Conservation (phyloP, 2,797 vertebrate genomes). For the Enteromius unitaeniatus region DNA sequence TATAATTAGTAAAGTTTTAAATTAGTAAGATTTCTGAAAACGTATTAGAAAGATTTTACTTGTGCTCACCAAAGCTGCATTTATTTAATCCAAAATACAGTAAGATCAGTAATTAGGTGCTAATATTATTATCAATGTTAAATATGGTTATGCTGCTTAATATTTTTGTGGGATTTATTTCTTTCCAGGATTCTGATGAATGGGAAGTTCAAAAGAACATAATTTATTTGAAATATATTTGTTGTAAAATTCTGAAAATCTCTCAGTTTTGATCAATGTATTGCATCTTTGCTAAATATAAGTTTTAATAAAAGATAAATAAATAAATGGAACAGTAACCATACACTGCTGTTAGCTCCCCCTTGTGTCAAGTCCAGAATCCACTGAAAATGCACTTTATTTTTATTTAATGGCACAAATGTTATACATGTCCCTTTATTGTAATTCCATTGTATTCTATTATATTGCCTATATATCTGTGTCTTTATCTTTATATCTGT, state of each 20-base stretch:
- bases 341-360: background rate
- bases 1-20: no score
- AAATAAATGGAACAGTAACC: background rate
- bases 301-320: background rate
- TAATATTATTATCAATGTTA: background rate
- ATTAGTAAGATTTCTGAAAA: background rate
- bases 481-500: background rate
- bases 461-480: background rate
- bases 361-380: slow-evolving; percentile 3
- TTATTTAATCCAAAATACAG: background rate
- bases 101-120: background rate
- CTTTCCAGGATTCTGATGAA: background rate
- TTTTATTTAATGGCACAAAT: background rate
- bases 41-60: background rate
- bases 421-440: background rate
- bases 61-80: background rate
- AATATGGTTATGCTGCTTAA: background rate
- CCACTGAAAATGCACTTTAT: background rate
- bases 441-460: background rate
- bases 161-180: background rate
- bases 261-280: background rate
- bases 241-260: background rate
- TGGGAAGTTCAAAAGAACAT: background rate
- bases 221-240: background rate
- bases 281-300: background rate